phyloP scores from a whole-genome alignment of 2,113 vertebrate species.

The Tychaedon coryphoeus region DNA sequence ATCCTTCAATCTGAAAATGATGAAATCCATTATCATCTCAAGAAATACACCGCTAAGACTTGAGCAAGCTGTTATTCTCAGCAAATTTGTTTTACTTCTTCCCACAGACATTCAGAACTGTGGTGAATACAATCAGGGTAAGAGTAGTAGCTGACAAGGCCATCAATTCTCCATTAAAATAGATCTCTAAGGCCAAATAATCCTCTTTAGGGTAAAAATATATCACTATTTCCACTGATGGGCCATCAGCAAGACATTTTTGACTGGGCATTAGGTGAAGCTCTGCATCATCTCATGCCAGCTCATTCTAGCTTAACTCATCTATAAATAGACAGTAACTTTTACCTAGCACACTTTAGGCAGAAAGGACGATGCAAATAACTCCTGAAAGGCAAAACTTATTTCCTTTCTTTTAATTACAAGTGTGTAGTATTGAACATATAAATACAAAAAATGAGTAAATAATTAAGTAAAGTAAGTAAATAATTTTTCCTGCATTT shows the following conservation, averaged over 20 bases:
- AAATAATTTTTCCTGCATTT: background rate
- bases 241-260: background rate
- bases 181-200: slow-evolving; percentile 8
- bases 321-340: slow-evolving; percentile 1
- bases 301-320: background rate
- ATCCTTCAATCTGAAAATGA: background rate
- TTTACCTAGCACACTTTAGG: background rate
- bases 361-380: background rate
- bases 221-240: slow-evolving; percentile 33
- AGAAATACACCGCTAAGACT: background rate
- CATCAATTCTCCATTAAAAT: slow-evolving; percentile 27
- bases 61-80: background rate
- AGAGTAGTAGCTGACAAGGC: background rate
- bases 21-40: background rate
- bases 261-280: background rate
- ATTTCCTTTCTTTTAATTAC: background rate
- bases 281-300: background rate
- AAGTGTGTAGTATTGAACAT: background rate
- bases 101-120: background rate
- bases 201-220: slow-evolving; percentile 4
- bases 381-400: background rate
- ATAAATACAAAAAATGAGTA: background rate
- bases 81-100: background rate
- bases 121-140: background rate
- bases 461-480: too few relatives aligned